Base-by-base conservation (phyloP, 1,140 invertebrate species). In the Papilio xuthus region DNA sequence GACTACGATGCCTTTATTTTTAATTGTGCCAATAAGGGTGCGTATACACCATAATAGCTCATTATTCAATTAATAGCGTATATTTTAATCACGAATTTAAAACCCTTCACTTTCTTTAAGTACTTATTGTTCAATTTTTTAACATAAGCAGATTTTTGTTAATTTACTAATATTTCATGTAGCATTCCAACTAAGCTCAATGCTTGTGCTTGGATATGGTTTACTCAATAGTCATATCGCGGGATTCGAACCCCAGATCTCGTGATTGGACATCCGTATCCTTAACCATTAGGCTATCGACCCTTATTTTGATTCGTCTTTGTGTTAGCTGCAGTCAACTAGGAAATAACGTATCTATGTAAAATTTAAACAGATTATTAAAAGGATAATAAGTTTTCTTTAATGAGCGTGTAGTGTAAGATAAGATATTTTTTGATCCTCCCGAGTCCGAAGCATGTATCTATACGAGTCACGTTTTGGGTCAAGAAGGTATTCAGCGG, bases 381-480 rank as follows among this genome's bases (percentile, higher is more conserved):
- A 63, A 26, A 28, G 26, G 69, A 37, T 70, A 70, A 42, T 8
- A 73, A 50, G 3, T 32, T 67, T 28, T 0, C 26, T 13, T 0
- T 32, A 67, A 26, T 26, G 9, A n/a, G 7, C 32, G 7, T 70
- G n/a, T 72, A 72, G 18, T 69, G 9, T 72, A 72, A n/a, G 71
- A 47, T 47, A 73, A 44, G 44, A 42, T 23, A 23, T 8, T 73
- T 13, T 28, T 72, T 26, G 71, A 44, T 42, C 44, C 32, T 72
- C 60, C 60, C 26, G 26, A 67, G 23, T 32, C 53, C 23, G 20
- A 7, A 26, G 18, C 47, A 4, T 28, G 28, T 75, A 75, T 75
- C 26, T 75, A 75, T 74, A 26, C 56, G 53, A 75, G 47, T 73
- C 71, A 73, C 71, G 71, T 73, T 73, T 73, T 73, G 41, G 71